A percentile compares a stretch with the other conserved stretches of the same genome.
Conservation (phyloP, 2,113 vertebrate genomes). For the Manacus vitellinus region DNA sequence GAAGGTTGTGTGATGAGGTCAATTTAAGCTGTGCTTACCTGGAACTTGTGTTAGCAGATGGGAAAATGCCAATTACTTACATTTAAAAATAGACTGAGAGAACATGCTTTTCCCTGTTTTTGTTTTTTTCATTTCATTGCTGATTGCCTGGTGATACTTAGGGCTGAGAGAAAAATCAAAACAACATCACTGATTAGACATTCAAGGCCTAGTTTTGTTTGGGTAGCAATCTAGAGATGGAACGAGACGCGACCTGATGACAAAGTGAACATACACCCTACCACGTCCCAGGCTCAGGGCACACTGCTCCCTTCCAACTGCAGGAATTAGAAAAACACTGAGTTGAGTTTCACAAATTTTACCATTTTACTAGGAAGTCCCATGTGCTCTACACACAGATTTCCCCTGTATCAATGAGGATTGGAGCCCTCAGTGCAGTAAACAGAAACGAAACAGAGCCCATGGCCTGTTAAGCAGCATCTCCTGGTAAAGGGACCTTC, state of each 20-base stretch:
- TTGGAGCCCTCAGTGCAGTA: background rate
- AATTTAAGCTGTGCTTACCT: conserved; percentile 46
- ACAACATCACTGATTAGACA: conserved; percentile 68
- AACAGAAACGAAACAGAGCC: background rate
- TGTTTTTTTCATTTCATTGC: background rate
- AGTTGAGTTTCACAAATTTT: background rate
- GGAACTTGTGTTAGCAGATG: conserved; percentile 29
- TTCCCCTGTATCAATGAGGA: background rate
- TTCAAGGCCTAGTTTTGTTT: conserved; percentile 72
- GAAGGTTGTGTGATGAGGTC: conserved; percentile 38
- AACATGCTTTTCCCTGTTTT: conserved; percentile 4
- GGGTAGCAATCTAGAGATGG: conserved; percentile 58
- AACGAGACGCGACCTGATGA: conserved; percentile 23
- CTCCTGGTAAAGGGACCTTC: background rate
- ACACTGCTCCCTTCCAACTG: background rate
- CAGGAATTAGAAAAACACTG: background rate
- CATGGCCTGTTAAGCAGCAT: background rate
- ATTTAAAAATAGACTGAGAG: conserved; percentile 73
- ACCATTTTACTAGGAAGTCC: background rate
- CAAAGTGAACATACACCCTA: background rate
- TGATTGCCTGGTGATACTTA: conserved; percentile 71
- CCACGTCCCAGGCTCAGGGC: background rate
- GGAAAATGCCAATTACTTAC: conserved; percentile 68
- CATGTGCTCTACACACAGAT: background rate
- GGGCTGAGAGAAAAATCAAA: conserved; percentile 73